Evolutionary conservation across 1,140 invertebrate species (phyloP).

Genomic region (Thalassaphorura encarpata): DNA sequence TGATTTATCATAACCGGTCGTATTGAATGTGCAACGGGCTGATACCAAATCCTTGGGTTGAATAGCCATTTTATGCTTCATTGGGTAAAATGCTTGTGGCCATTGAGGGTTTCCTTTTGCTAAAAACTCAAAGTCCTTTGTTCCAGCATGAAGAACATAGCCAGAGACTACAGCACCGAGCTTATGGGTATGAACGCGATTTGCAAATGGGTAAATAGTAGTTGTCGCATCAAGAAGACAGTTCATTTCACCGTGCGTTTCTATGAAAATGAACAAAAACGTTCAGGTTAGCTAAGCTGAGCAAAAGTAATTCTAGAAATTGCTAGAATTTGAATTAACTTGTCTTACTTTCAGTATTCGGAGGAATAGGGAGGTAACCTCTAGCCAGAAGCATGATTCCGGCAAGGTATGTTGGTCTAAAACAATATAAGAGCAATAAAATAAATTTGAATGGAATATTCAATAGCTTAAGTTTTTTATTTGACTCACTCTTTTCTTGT

Average conservation of each 20-base stretch:
- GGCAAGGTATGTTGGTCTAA: constrained; percentile 39
- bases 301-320: too few relatives aligned
- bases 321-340: too few relatives aligned
- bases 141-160: constrained; percentile 35
- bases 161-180: constrained; percentile 44
- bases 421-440: constrained; percentile 13
- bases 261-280: constrained; percentile 33
- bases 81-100: constrained; percentile 44
- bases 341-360: constrained; percentile 35
- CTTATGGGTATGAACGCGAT: constrained; percentile 48
- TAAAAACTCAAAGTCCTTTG: constrained; percentile 4
- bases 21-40: constrained; percentile 40
- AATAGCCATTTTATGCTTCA: constrained; percentile 33
- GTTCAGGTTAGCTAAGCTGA: too few relatives aligned
- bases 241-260: constrained; percentile 38
- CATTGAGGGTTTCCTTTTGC: constrained; percentile 40
- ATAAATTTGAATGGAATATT: background rate
- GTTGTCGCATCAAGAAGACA: constrained; percentile 28
- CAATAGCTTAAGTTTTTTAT: background rate
- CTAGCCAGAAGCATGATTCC: constrained; percentile 38
- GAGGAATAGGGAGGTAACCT: constrained; percentile 34
- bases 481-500: constrained; percentile 34
- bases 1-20: constrained; percentile 29
- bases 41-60: constrained; percentile 36
- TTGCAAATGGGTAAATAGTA: constrained; percentile 47